Conservation (phyloP, 1,140 invertebrate species). For the Scaptomyza hsui region DNA sequence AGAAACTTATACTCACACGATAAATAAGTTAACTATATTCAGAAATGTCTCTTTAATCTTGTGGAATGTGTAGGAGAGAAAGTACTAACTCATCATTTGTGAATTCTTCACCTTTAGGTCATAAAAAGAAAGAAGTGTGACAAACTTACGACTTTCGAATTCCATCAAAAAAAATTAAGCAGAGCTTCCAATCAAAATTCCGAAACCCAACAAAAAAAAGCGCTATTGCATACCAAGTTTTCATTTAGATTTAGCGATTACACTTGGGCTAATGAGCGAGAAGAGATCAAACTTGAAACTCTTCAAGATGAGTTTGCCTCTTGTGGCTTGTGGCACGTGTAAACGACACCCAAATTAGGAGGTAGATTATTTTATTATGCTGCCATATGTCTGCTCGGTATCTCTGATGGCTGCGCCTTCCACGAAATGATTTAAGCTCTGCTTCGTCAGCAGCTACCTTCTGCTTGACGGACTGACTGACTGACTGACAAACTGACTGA, state of each 20-base stretch:
- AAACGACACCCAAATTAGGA: constrained; percentile 80
- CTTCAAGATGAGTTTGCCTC: constrained; percentile 42
- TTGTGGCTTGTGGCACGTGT: constrained; percentile 60
- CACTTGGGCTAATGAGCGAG: constrained; percentile 22
- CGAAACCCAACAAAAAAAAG: constrained; percentile 14
- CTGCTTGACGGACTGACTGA: background rate
- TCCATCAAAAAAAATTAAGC: constrained; percentile 11
- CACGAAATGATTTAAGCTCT: constrained; percentile 41
- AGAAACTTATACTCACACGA: too few species aligned
- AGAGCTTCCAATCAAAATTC: too few species aligned
- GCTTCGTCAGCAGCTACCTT: constrained; percentile 9
- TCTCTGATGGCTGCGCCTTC: constrained; percentile 34
- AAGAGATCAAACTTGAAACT: constrained; percentile 30
- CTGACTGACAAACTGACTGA: constrained; percentile 11
- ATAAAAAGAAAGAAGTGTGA: constrained; percentile 8
- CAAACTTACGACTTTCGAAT: constrained; percentile 7
- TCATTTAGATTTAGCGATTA: constrained; percentile 54
- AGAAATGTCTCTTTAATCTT: too few species aligned
- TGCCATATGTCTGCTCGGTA: constrained; percentile 23
- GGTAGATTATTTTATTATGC: constrained; percentile 74
- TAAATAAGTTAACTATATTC: too few species aligned
- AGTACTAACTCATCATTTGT: constrained; percentile 11
- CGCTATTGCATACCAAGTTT: constrained; percentile 50
- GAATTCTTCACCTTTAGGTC: constrained; percentile 18
- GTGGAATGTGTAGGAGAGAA: constrained; percentile 8